phyloP scores from a whole-genome alignment of 2,888 invertebrate species.

The Drosophila seclusa region DNA sequence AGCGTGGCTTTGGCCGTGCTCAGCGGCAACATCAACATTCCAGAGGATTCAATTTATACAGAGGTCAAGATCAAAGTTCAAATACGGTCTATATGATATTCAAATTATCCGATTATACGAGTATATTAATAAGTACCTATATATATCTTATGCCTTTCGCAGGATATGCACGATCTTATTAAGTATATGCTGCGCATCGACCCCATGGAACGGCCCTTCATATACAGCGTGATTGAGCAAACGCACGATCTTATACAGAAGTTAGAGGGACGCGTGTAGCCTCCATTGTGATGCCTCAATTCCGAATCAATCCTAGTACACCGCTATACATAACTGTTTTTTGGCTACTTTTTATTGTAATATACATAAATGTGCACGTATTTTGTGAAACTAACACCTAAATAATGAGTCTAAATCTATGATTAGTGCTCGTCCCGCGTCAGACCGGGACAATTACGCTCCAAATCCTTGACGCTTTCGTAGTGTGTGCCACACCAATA shows the following conservation, averaged over 20 bases:
- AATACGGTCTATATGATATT: neutral
- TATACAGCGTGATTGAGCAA: conserved; percentile 89
- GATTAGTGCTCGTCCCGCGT: conserved; percentile 87
- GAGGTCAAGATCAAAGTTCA: conserved; percentile 78
- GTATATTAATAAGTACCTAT: neutral
- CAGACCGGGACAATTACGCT: conserved; percentile 88
- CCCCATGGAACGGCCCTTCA: conserved; percentile 91
- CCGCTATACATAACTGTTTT: conserved; percentile 60
- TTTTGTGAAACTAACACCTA: conserved; percentile 52
- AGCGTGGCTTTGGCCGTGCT: conserved; percentile 94
- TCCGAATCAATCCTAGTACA: conserved; percentile 50
- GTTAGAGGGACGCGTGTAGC: conserved; percentile 87
- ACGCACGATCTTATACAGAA: conserved; percentile 87
- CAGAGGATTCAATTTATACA: conserved; percentile 88
- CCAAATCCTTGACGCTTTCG: conserved; percentile 87
- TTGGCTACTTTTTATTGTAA: conserved; percentile 73
- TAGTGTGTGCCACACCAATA: conserved; percentile 92
- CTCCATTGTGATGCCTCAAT: conserved; percentile 15
- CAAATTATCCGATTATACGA: neutral
- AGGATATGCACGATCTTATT: conserved; percentile 90
- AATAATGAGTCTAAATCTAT: conserved; percentile 7
- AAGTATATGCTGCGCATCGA: conserved; percentile 90
- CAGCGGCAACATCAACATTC: conserved; percentile 90
- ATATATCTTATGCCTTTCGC: conserved; percentile 15
- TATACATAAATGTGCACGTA: conserved; percentile 60